A percentile compares a stretch with the other conserved stretches of the same genome.
Evolutionary conservation across 2,888 invertebrate genomes (phyloP).

Genomic region (Lapara coniferarum): DNA sequence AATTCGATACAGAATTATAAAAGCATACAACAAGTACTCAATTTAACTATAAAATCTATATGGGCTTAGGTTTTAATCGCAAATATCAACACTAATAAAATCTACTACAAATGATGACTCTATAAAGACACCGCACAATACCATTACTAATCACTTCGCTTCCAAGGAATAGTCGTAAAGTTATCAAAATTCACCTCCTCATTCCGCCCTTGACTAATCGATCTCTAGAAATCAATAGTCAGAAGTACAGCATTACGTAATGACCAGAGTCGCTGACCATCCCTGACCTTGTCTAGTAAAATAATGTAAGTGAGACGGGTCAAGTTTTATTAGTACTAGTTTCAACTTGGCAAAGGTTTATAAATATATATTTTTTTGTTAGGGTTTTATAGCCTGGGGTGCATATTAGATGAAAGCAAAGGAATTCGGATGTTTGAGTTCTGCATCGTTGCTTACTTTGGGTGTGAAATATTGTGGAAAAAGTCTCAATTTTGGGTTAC

Average conservation of each 20-base stretch:
- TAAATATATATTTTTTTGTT: background rate
- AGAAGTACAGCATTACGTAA: slow-evolving; percentile 12
- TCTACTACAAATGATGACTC: background rate
- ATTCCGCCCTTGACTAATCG: slow-evolving; percentile 10
- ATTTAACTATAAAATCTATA: background rate
- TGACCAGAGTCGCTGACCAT: slow-evolving; percentile 1
- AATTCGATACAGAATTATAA: too few species aligned
- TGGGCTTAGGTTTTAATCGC: background rate
- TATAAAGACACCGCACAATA: background rate
- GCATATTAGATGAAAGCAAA: background rate
- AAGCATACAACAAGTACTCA: too few species aligned
- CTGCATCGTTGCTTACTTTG: background rate
- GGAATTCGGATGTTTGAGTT: background rate
- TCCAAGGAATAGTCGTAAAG: background rate
- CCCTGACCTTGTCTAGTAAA: slow-evolving; percentile 10
- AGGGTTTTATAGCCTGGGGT: background rate
- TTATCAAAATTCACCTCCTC: background rate
- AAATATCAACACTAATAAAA: background rate
- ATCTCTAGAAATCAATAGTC: slow-evolving; percentile 6
- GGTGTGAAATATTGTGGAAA: background rate
- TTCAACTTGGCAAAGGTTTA: background rate
- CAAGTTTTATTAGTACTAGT: background rate
- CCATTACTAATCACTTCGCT: background rate
- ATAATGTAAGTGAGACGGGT: background rate
- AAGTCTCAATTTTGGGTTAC: too few species aligned